These are phyloP conservation scores for Sussaba pulchella DNA, from an alignment of 2,888 invertebrate species.

Conservation along the genomic window DNA sequence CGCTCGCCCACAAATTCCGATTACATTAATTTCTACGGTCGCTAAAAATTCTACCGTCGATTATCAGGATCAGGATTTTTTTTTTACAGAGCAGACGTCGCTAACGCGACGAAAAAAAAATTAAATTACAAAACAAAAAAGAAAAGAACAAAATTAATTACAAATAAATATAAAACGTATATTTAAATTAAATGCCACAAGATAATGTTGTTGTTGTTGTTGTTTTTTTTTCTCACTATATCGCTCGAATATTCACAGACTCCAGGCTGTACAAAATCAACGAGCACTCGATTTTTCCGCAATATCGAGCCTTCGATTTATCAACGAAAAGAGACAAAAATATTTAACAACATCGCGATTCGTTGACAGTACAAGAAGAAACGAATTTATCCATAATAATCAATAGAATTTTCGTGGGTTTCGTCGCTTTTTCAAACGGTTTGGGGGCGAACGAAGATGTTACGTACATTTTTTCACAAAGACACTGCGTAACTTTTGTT, in stretches of 20 bases:
- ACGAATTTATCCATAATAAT: slow-evolving; percentile 13
- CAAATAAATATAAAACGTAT: slow-evolving; percentile 80
- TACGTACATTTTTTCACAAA: slow-evolving; percentile 26
- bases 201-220: too few relatives aligned
- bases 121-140: slow-evolving; percentile 61
- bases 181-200: slow-evolving; percentile 80
- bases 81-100: slow-evolving; percentile 29
- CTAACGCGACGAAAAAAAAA: slow-evolving; percentile 37
- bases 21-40: slow-evolving; percentile 23
- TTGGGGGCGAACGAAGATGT: neutral
- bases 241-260: too few relatives aligned
- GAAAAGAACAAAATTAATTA: slow-evolving; percentile 71
- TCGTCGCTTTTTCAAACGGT: too few relatives aligned
- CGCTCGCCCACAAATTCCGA: slow-evolving; percentile 7
- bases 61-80: slow-evolving; percentile 16
- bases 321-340: neutral
- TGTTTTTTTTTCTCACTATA: slow-evolving; percentile 61
- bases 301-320: neutral
- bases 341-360: slow-evolving; percentile 4
- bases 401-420: slow-evolving; percentile 15
- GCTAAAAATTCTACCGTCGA: slow-evolving; percentile 5
- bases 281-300: neutral
- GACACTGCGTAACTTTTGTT: slow-evolving; percentile 20
- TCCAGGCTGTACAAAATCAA: slow-evolving; percentile 21
- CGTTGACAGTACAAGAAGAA: slow-evolving; percentile 35